phyloP scores from a whole-genome alignment of 2,113 vertebrate species.

The Ptyas mucosa region DNA sequence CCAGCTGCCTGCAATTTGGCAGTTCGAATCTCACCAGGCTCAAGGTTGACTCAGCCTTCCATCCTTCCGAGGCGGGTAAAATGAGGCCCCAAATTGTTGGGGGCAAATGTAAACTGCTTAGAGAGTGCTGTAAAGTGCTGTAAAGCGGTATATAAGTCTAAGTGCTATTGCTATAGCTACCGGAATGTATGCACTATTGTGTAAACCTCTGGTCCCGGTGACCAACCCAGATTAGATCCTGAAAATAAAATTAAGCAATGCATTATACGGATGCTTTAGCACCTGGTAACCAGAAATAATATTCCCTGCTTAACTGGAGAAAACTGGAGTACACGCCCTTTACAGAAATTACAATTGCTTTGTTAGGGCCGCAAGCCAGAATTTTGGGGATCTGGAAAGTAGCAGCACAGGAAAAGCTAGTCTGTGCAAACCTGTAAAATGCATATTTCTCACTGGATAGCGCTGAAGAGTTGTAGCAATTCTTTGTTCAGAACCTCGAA shows the following conservation, averaged over 20 bases:
- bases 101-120: too few species aligned
- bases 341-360: neutral
- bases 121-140: too few species aligned
- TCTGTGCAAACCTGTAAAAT: neutral
- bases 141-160: too few species aligned
- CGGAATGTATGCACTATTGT: too few species aligned
- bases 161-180: too few species aligned
- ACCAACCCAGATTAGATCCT: too few species aligned
- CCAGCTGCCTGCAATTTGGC: too few species aligned
- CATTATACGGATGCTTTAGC: neutral
- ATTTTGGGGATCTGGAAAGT: neutral
- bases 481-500: constrained; percentile 38
- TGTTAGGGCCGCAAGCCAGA: neutral
- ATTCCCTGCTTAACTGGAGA: neutral
- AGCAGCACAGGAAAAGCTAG: neutral
- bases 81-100: too few species aligned
- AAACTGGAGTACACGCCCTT: neutral
- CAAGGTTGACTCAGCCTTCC: too few species aligned
- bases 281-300: neutral
- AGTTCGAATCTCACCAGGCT: too few species aligned
- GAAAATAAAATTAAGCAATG: neutral
- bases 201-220: neutral
- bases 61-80: too few species aligned
- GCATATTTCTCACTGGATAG: neutral
- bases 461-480: constrained; percentile 24